These are phyloP conservation scores for Buathra laborator DNA, from an alignment of 2,888 invertebrate genomes.

Conservation along the genomic window DNA sequence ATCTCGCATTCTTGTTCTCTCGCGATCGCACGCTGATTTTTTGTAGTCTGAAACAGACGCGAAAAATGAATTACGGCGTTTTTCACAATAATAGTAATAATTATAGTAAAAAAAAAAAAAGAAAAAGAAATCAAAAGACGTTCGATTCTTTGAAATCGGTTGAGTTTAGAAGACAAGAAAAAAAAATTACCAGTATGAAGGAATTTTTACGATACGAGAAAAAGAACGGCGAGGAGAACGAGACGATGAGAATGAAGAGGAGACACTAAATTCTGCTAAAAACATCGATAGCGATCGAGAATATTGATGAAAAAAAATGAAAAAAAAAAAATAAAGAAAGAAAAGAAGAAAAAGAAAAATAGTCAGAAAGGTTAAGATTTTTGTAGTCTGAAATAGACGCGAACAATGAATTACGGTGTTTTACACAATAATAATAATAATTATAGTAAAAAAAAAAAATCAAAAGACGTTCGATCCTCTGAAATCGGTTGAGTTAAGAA, in stretches of 20 bases:
- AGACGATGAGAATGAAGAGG: slow-evolving; percentile 3
- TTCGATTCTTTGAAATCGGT: background rate
- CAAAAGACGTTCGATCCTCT: background rate
- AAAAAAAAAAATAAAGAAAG: too few relatives aligned
- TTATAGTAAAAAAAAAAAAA: background rate
- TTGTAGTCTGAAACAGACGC: slow-evolving; percentile 89
- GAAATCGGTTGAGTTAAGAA: background rate
- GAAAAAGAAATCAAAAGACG: background rate
- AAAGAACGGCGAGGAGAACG: background rate
- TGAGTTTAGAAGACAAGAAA: background rate
- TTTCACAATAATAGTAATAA: background rate
- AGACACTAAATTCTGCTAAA: background rate
- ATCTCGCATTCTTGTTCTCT: slow-evolving; percentile 93
- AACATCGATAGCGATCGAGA: background rate
- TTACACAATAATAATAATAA: background rate
- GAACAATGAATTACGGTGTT: background rate
- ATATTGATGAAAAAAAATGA: too few relatives aligned
- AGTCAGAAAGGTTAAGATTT: slow-evolving; percentile 85
- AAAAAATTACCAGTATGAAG: slow-evolving; percentile 19
- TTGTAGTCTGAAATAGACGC: slow-evolving; percentile 89
- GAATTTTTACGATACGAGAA: background rate
- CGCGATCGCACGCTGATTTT: slow-evolving; percentile 94
- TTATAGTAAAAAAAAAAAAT: background rate
- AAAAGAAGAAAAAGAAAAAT: slow-evolving; percentile 69
- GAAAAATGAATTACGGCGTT: slow-evolving; percentile 2